Conservation (phyloP, 2,888 invertebrate genomes). For the Steinernema hermaphroditum region DNA sequence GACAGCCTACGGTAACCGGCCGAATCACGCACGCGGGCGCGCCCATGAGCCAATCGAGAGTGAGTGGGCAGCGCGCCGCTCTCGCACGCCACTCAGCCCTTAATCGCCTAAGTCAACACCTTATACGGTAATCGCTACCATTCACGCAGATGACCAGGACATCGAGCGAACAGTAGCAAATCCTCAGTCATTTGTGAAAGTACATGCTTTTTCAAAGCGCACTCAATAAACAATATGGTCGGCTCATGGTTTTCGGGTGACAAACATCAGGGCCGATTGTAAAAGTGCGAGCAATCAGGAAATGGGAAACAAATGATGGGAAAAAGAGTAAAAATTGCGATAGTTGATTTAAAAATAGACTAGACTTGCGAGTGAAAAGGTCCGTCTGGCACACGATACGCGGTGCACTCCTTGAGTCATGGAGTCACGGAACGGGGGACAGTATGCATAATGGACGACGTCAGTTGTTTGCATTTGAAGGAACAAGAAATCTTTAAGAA, state of each 20-base stretch:
- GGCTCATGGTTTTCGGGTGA: background rate
- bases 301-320: background rate
- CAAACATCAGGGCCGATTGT: too few species aligned
- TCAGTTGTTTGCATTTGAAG: conserved; percentile 25
- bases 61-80: background rate
- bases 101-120: background rate
- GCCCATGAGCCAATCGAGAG: conserved; percentile 28
- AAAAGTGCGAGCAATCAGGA: background rate
- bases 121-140: background rate
- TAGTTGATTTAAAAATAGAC: background rate
- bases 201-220: too few species aligned
- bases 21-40: conserved; percentile 9
- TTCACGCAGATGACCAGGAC: too few species aligned
- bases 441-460: conserved; percentile 25
- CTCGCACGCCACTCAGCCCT: background rate
- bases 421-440: background rate
- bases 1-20: conserved; percentile 11
- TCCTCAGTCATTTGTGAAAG: too few species aligned
- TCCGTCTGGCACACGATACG: background rate
- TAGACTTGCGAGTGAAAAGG: background rate
- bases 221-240: too few species aligned
- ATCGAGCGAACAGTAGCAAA: too few species aligned
- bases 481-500: conserved; percentile 26
- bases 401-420: background rate
- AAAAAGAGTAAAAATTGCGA: background rate